Base-by-base conservation (phyloP, 1,140 invertebrate species). In the Telenomus remus region DNA sequence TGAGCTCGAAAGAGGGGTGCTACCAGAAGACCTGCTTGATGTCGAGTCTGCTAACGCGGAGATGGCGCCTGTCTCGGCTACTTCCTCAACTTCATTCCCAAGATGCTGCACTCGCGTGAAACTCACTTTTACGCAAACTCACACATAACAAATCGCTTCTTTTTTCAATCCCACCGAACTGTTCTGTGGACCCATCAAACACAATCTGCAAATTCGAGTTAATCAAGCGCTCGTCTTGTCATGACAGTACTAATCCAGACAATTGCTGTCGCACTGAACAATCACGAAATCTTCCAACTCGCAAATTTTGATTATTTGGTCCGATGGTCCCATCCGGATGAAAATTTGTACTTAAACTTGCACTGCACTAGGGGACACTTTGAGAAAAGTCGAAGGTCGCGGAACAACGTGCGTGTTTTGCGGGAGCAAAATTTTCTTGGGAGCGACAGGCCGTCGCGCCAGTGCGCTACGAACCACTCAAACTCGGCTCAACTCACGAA, bases 1-100 rank as follows among this genome's bases (percentile, higher is more conserved):
- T 80, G 73, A 70, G 61, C 80, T 81, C 80, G 84, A 79, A 81
- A 82, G 79, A 74, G 83, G 82, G 76, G 84, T 83, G 79, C 80
- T 74, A 80, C 79, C 79, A 78, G 81, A 79, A 80, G 81, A 85
- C 80, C 81, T 79, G 74, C 78, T 81, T 73, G 84, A 69, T 68
- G 60, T 66, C 79, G 80, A 81, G 76, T 81, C 68, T 65, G 76
- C 65, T 82, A 82, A 85, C 79, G 78, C 80, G 77, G 80, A 84
- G 84, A 85, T 84, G 81, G 84, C 83, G 82, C 79, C 81, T 78
- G 82, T 66, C 81, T 79, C 80, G 39, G 43, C 59, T 74, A 70
- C 60, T 61, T 51, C 59, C 61, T 64, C 51, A 14, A 53, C 54
- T 50, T 68, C 72, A 75, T 75, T 54, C 53, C 72, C 57, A 59